A percentile compares a stretch with the other conserved stretches of the same genome.
Evolutionary conservation across 2,888 invertebrate species (phyloP).

Genomic region (Listrodromus nycthemerus): DNA sequence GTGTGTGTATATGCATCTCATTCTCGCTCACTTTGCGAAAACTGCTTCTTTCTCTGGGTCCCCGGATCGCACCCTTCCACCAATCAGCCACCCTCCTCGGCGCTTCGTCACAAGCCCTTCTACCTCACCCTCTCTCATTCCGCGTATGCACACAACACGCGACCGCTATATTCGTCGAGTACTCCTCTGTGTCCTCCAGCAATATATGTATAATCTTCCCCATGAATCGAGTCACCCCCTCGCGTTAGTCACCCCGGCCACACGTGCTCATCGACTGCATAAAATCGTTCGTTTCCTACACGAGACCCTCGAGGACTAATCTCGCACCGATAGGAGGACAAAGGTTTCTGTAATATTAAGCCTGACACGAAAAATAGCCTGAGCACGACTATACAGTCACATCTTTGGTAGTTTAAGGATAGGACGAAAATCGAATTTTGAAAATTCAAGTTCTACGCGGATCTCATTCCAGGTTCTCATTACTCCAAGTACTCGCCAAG

Average conservation of each 20-base stretch:
- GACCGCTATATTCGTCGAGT: conserved; percentile 61
- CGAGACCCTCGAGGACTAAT: conserved; percentile 55
- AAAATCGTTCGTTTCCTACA: conserved; percentile 55
- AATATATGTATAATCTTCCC: conserved; percentile 38
- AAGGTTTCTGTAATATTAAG: conserved; percentile 19
- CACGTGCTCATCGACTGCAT: conserved; percentile 59
- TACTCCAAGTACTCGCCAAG: too few relatives aligned
- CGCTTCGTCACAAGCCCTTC: conserved; percentile 51
- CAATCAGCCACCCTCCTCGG: conserved; percentile 65
- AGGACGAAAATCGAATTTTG: neutral
- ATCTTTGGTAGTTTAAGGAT: neutral
- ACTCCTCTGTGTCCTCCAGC: conserved; percentile 47
- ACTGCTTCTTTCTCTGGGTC: conserved; percentile 51
- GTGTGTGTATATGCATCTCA: conserved; percentile 34
- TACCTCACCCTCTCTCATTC: conserved; percentile 29
- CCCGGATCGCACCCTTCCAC: conserved; percentile 63
- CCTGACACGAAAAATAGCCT: neutral
- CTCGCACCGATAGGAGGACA: conserved; percentile 56
- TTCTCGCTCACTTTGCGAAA: conserved; percentile 64
- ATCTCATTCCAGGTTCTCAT: too few relatives aligned
- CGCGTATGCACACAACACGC: conserved; percentile 56
- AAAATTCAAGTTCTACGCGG: too few relatives aligned
- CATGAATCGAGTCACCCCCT: conserved; percentile 61
- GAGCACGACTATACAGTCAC: neutral
- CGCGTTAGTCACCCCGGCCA: conserved; percentile 58